Conservation (phyloP, 2,888 invertebrate species). For the Lasioglossum villosulum region DNA sequence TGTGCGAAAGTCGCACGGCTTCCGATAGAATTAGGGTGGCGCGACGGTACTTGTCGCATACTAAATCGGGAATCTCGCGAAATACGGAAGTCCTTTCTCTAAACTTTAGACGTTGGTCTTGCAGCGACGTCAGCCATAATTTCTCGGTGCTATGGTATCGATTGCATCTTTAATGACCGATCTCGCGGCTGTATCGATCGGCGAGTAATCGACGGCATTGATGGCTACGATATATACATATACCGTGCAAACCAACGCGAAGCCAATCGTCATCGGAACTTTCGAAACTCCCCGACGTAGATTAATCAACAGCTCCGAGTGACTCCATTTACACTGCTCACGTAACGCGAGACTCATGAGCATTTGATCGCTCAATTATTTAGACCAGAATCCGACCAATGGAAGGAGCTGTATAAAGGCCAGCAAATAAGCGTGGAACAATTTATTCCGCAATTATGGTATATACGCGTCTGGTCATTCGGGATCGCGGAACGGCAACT, state of each 20-base stretch:
- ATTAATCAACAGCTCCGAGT: neutral
- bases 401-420: neutral
- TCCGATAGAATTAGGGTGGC: neutral
- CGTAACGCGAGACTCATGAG: neutral
- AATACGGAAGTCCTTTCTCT: neutral
- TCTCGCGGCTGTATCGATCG: neutral
- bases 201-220: neutral
- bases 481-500: neutral
- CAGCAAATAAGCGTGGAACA: neutral
- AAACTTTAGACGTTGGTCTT: neutral
- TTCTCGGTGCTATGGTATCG: neutral
- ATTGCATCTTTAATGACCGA: neutral
- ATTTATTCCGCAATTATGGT: neutral
- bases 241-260: neutral
- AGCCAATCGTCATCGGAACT: slow-evolving; percentile 5
- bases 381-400: neutral
- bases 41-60: neutral
- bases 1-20: neutral
- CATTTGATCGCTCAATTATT: slow-evolving; percentile 10
- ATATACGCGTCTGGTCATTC: neutral
- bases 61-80: neutral
- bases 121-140: neutral
- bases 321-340: neutral
- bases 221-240: neutral
- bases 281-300: neutral